Percentiles rank a stretch among this genome's conserved stretches.
phyloP scores from a whole-genome alignment of 1,140 invertebrate species.

The Steinernema khuongi region DNA sequence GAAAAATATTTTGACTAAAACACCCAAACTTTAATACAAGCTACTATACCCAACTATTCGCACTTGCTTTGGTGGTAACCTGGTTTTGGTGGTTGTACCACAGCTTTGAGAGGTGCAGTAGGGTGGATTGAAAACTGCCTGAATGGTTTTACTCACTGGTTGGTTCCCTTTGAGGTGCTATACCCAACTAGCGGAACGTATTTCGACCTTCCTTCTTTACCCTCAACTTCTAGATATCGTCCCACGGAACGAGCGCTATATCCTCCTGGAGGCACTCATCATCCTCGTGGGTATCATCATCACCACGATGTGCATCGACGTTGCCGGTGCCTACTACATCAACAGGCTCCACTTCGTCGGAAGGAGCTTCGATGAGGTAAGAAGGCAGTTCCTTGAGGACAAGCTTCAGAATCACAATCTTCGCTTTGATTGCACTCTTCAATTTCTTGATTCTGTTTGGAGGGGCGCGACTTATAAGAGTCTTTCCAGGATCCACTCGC shows the following conservation, averaged over 20 bases:
- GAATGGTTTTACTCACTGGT: too few species aligned
- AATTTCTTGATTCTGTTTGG: background rate
- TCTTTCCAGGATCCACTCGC: constrained; percentile 50
- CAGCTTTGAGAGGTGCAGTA: too few species aligned
- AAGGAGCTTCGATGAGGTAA: constrained; percentile 51
- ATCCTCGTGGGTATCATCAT: constrained; percentile 52
- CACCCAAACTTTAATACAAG: too few species aligned
- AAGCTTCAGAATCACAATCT: background rate
- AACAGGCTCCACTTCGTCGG: constrained; percentile 57
- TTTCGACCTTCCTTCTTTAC: background rate
- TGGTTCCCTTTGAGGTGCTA: too few species aligned
- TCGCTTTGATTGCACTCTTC: too few species aligned
- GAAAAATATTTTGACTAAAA: too few species aligned
- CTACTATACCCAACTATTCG: too few species aligned
- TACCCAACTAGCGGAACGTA: background rate
- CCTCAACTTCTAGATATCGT: constrained; percentile 43
- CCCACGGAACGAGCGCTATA: constrained; percentile 50
- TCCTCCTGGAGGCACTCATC: constrained; percentile 42
- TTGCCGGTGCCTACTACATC: constrained; percentile 58
- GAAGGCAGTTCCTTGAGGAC: background rate
- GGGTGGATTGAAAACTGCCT: too few species aligned
- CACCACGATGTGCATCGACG: constrained; percentile 55
- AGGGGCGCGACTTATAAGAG: background rate
- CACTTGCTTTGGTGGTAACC: too few species aligned
- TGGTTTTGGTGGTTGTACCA: too few species aligned